Conservation (phyloP, 2,113 vertebrate species). For the Dermatemys mawii region DNA sequence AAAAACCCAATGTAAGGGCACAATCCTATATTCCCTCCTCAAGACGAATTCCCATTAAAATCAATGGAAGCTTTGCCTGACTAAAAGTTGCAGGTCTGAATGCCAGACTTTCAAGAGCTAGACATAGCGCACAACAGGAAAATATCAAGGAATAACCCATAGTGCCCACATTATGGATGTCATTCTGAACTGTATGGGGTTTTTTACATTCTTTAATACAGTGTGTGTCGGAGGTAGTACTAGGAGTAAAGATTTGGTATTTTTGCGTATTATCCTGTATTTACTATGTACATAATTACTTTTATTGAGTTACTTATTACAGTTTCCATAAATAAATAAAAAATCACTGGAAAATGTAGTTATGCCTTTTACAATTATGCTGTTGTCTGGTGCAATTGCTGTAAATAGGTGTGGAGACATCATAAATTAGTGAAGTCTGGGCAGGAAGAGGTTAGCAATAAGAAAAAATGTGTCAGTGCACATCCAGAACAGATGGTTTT, state of each 20-base stretch:
- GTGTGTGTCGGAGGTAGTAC: conserved; percentile 31
- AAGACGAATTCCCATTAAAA: neutral
- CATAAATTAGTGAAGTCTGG: conserved; percentile 78
- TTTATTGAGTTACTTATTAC: conserved; percentile 67
- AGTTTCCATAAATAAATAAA: conserved; percentile 73
- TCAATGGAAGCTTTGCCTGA: neutral
- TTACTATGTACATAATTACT: conserved; percentile 67
- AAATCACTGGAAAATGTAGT: conserved; percentile 70
- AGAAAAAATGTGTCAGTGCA: conserved; percentile 38
- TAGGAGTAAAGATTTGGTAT: conserved; percentile 57
- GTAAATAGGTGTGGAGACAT: conserved; percentile 77
- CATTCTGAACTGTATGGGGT: conserved; percentile 28
- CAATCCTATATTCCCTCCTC: neutral
- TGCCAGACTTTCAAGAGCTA: conserved; percentile 22
- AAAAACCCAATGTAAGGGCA: neutral
- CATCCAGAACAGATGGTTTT: conserved; percentile 43
- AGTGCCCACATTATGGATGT: neutral
- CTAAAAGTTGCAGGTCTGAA: neutral
- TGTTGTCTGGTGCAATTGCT: conserved; percentile 77
- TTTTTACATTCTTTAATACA: conserved; percentile 43
- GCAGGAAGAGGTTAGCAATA: conserved; percentile 61
- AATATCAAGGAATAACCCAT: neutral
- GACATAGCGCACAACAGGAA: neutral
- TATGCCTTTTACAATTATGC: conserved; percentile 75
- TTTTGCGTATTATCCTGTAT: conserved; percentile 72